Evolutionary conservation across 2,113 vertebrate species (phyloP).

Genomic region (Pelmatolapia mariae): DNA sequence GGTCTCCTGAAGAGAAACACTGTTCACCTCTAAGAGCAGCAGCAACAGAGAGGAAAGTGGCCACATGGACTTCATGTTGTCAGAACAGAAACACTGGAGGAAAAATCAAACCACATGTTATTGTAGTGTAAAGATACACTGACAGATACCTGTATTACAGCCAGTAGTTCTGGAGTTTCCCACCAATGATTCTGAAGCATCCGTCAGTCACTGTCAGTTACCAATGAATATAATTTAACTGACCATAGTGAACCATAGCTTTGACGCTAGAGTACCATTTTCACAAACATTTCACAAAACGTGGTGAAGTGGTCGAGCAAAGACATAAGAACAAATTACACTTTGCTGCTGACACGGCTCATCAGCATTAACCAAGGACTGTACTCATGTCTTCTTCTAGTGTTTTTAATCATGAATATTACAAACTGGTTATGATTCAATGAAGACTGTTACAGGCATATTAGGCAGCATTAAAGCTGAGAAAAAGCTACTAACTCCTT

Average conservation of each 20-base stretch:
- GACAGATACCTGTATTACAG: not conserved
- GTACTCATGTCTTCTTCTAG: not conserved
- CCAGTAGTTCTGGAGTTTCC: not conserved
- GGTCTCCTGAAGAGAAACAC: not conserved
- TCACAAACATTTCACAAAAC: not conserved
- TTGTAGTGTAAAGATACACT: not conserved
- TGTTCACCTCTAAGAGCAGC: not conserved
- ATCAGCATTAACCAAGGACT: not conserved
- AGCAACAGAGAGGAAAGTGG: constrained; percentile 17
- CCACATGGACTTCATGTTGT: constrained; percentile 59
- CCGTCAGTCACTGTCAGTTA: not conserved
- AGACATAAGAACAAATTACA: not conserved
- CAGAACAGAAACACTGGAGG: not conserved
- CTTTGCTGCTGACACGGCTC: not conserved
- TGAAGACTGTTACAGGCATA: not conserved
- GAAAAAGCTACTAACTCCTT: not conserved
- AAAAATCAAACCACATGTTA: not conserved
- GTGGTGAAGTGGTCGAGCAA: not conserved
- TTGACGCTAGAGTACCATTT: not conserved
- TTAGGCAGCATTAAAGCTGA: not conserved
- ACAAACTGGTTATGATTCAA: not conserved
- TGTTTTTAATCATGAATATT: not conserved
- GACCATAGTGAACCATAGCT: not conserved
- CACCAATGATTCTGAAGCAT: not conserved
- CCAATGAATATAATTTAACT: not conserved